Evolutionary conservation across 2,888 invertebrate genomes (phyloP).

Genomic region (Melipona bicolor): DNA sequence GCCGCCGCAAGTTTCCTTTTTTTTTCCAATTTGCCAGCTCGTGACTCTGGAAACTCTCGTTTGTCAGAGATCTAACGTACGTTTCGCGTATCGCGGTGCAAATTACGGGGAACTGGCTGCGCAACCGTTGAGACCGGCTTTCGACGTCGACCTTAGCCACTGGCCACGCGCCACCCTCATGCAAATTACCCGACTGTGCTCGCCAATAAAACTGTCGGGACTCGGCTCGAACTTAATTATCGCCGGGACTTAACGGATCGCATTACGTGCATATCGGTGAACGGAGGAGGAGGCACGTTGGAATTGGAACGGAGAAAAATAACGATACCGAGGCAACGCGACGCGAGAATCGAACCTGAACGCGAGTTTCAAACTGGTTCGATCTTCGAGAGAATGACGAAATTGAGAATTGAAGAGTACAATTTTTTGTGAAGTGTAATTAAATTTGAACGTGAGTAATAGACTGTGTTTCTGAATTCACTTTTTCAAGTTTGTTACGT

Average conservation of each 20-base stretch:
- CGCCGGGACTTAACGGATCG: conserved; percentile 61
- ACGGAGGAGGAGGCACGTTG: conserved; percentile 27
- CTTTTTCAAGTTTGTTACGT: no score
- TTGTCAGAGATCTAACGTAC: not conserved
- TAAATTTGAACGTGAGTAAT: no score
- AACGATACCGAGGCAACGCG: conserved; percentile 25
- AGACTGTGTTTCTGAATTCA: no score
- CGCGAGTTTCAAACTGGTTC: no score
- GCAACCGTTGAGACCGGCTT: conserved; percentile 26
- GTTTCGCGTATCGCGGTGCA: not conserved
- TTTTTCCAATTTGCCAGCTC: not conserved
- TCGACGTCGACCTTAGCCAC: conserved; percentile 25
- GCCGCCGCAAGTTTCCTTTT: not conserved
- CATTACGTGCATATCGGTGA: conserved; percentile 9
- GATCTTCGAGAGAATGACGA: no score
- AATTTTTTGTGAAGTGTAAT: no score
- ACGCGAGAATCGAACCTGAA: no score
- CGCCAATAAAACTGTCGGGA: conserved; percentile 67
- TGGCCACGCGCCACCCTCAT: conserved; percentile 56
- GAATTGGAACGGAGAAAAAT: conserved; percentile 55
- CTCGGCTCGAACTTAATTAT: conserved; percentile 64
- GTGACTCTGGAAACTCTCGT: not conserved
- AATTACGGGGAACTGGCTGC: conserved; percentile 17
- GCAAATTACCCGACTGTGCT: conserved; percentile 55
- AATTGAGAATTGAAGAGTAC: no score